Evolutionary conservation across 2,797 vertebrate species (phyloP).

Genomic region (Urosaurus nigricauda): DNA sequence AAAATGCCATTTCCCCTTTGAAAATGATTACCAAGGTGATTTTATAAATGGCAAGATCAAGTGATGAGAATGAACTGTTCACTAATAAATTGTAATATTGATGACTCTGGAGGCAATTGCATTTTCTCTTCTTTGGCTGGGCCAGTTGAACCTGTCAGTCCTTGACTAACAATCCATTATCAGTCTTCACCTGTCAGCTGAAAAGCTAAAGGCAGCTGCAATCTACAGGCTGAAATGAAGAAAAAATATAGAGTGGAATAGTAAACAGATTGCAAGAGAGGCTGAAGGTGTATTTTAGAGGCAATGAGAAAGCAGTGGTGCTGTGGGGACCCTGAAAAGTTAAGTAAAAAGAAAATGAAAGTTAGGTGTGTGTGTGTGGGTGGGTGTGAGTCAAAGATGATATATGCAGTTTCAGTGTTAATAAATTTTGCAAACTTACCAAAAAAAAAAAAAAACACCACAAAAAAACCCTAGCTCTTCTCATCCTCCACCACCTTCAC

Average conservation of each 20-base stretch:
- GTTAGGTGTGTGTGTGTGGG: no score
- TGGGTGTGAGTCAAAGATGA: no score
- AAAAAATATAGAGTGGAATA: neutral
- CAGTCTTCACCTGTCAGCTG: slow-evolving; percentile 26
- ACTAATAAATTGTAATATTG: slow-evolving; percentile 5
- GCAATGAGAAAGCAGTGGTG: slow-evolving; percentile 17
- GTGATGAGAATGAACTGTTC: neutral
- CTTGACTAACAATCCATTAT: slow-evolving; percentile 28
- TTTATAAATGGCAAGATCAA: slow-evolving; percentile 6
- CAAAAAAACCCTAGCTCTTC: no score
- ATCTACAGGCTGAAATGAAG: neutral
- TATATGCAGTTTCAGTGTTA: neutral
- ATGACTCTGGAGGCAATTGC: slow-evolving; percentile 1
- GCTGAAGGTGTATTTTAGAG: slow-evolving; percentile 22
- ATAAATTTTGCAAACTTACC: neutral
- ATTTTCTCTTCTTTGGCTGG: neutral
- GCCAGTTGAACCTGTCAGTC: slow-evolving; percentile 10
- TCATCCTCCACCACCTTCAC: neutral
- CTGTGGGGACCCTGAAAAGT: neutral
- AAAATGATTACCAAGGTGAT: slow-evolving; percentile 8
- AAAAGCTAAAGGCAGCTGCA: slow-evolving; percentile 19
- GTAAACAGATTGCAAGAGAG: neutral
- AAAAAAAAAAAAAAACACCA: no score
- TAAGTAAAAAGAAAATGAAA: neutral
- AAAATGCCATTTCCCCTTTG: neutral